Evolutionary conservation across 1,140 invertebrate genomes (phyloP).

Genomic region (Magallana angulata): DNA sequence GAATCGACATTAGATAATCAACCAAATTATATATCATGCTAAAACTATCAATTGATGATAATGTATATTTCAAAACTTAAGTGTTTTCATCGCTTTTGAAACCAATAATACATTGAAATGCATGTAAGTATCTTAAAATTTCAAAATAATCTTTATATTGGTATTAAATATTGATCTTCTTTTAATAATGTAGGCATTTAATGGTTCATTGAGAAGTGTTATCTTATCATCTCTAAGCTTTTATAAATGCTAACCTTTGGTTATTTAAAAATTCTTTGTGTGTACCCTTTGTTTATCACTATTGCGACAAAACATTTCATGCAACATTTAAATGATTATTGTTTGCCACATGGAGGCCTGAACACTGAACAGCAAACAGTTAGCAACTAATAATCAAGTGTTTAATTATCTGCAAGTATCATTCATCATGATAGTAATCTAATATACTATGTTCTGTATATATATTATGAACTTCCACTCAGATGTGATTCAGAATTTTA

Average conservation of each 20-base stretch:
- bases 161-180: neutral
- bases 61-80: too few relatives aligned
- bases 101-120: too few relatives aligned
- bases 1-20: too few relatives aligned
- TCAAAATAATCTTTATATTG: too few relatives aligned
- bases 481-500: too few relatives aligned
- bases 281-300: neutral
- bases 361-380: neutral
- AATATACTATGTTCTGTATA: neutral
- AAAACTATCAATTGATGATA: too few relatives aligned
- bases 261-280: conserved; percentile 16
- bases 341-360: neutral
- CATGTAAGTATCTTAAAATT: neutral
- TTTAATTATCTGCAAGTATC: neutral
- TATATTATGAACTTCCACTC: too few relatives aligned
- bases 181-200: conserved; percentile 10
- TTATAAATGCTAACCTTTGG: neutral
- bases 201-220: conserved; percentile 12
- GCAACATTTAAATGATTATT: conserved; percentile 23
- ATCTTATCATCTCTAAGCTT: neutral
- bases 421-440: neutral
- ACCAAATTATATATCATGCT: too few relatives aligned
- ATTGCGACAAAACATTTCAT: conserved; percentile 13
- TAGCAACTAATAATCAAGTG: neutral
- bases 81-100: too few relatives aligned